phyloP scores from a whole-genome alignment of 2,888 invertebrate species.

The Linyphia triangularis region DNA sequence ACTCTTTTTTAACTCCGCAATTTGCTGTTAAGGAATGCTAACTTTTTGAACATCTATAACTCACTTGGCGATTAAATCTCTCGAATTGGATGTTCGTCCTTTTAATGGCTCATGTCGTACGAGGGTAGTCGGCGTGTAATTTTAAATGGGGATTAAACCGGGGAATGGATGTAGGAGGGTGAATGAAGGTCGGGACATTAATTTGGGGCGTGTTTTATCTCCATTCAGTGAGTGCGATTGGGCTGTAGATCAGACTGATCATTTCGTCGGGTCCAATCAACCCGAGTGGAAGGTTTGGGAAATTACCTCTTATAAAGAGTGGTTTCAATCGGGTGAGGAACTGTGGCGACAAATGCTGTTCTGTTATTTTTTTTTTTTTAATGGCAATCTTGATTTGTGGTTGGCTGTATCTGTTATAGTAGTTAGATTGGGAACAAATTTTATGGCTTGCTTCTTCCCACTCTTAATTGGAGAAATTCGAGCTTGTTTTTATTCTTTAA shows the following conservation, averaged over 20 bases:
- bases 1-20: too few relatives aligned
- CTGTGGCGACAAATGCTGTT: neutral
- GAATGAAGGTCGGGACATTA: neutral
- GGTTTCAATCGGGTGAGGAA: neutral
- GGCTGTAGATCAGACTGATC: neutral
- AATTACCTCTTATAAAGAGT: neutral
- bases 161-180: neutral
- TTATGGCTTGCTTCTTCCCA: neutral
- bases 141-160: neutral
- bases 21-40: too few relatives aligned
- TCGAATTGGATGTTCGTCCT: neutral
- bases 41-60: too few relatives aligned
- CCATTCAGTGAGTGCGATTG: neutral
- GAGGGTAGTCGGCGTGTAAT: neutral
- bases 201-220: conserved; percentile 3
- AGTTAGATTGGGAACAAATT: neutral
- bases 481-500: neutral
- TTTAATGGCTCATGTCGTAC: neutral
- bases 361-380: neutral
- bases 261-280: neutral
- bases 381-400: neutral
- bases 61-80: too few relatives aligned
- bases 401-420: neutral
- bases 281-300: neutral
- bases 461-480: neutral